Base-by-base conservation (phyloP, 1,140 invertebrate genomes). In the Ceratitis capitata region DNA sequence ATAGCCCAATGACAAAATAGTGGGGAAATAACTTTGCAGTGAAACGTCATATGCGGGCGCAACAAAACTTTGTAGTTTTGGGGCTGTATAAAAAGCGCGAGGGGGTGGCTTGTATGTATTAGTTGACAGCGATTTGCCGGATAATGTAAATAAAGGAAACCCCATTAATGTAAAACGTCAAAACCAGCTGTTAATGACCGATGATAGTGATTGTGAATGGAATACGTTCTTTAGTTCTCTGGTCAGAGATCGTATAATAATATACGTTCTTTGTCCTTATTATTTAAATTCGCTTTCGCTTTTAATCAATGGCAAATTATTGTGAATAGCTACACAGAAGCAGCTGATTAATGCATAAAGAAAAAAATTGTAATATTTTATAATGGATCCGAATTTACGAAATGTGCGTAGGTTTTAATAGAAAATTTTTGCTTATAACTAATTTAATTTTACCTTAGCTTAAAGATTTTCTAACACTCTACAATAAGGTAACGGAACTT, bases 401-500 rank as follows among this genome's bases (percentile, higher is more conserved):
- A 86, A 86, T 56, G 84, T 86, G 42, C 47, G 49, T 78, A 64
- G 45, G 19, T 53, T 82, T 0, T 51, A 47, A 61, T 14, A 56
- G 19, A 32, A 32, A 26, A 83, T 47, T n/a, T 58, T 42, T 49
- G 47, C 45, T 85, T 64, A n/a, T n/a, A n/a, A n/a, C n/a, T n/a
- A n/a, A 83, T 86, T 87, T 88, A 87, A 89, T 84, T 89, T 86
- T 86, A 87, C 93, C 93, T 85, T 90, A 96, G 95, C 96, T 98
- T 87, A 95, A 95, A 92, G 97, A 98, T 87, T 98, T 98, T 91
- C 92, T 98, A 47, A 93, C 94, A 85, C 96, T 96, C 14, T 98
- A 97, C 92, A 98, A 98, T 91, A 97, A 95, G 93, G 92, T 98
- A 84, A 96, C 96, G 19, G 96, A 98, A 92, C 91, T 95, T 88